Base-by-base conservation (phyloP, 2,888 invertebrate genomes). In the Agrotis puta region DNA sequence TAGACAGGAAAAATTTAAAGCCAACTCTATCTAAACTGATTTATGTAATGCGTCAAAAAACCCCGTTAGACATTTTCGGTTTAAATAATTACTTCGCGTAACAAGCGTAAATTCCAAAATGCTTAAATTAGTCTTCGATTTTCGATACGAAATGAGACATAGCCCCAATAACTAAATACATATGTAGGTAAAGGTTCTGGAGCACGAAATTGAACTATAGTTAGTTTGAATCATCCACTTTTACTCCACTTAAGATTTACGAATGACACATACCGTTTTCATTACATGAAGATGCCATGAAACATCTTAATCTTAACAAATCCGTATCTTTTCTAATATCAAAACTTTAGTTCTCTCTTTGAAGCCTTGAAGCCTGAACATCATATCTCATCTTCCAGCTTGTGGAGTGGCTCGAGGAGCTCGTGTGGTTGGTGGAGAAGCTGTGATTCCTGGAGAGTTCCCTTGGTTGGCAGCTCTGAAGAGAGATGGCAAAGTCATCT, bases 381-480 rank as follows among this genome's bases (percentile, higher is more conserved):
- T 45, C 4, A 2, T 45, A n/a, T 3, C 22, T n/a, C 33, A 9
- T 51, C n/a, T 82, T 81, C 14, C 92, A 98, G 98, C 85, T 85
- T 97, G 93, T 93, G 97, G 92, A 92, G 93, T 94, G 64, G 92
- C 92, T n/a, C 91, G 95, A 4, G 90, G 97, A 62, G 97, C 97
- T 50, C 95, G 97, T 50, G 97, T 98, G 72, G 97, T 98, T 6
- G 98, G 98, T 39, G 98, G 98, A 4, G 96, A 96, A 59, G 94
- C 96, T 24, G 96, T 97, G 1, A 95, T 95, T 66, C 96, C 97
- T 13, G 97, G 97, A 79, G 98, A 98, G 89, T 98, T 97, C 87
- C 98, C 98, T 0, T 98, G 98, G 98, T 94, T 98, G 75, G 98
- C 97, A 0, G 97, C 97, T 16, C 93, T 98, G 76, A 96, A 96